phyloP scores from a whole-genome alignment of 2,113 vertebrate species.

The Centropristis striata region DNA sequence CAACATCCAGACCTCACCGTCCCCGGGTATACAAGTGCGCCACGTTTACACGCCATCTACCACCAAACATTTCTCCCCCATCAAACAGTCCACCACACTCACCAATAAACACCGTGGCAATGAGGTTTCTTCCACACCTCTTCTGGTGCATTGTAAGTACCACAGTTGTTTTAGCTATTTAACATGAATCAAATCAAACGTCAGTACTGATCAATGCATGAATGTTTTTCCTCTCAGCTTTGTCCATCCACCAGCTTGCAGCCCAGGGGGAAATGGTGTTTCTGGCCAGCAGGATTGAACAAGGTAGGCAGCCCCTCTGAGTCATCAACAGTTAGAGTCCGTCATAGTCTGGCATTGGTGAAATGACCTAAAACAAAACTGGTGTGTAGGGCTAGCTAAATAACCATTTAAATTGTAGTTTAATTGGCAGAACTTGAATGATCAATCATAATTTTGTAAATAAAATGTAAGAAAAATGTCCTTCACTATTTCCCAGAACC shows the following conservation, averaged over 20 bases:
- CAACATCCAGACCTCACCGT: slow-evolving; percentile 96
- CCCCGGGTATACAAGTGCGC: slow-evolving; percentile 96
- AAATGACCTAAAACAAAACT: not conserved
- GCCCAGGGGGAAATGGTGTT: slow-evolving; percentile 98
- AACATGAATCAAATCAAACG: not conserved
- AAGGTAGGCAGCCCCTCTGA: slow-evolving; percentile 85
- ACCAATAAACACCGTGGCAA: slow-evolving; percentile 99
- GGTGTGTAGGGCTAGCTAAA: not conserved
- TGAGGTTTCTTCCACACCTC: slow-evolving; percentile 96
- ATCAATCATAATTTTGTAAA: too few relatives aligned
- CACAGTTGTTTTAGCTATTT: not conserved
- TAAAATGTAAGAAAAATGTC: too few relatives aligned
- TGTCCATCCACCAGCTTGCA: slow-evolving; percentile 97
- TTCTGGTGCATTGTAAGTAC: slow-evolving; percentile 95
- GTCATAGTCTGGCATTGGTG: not conserved
- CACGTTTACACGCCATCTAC: slow-evolving; percentile 98
- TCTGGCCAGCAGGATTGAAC: slow-evolving; percentile 96
- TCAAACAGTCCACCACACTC: slow-evolving; percentile 98
- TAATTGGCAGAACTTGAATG: too few relatives aligned
- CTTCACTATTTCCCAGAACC: too few relatives aligned
- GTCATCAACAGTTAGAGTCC: not conserved
- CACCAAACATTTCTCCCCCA: slow-evolving; percentile 98
- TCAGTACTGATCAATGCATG: not conserved
- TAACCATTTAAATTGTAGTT: too few relatives aligned
- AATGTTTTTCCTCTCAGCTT: slow-evolving; percentile 82